These are phyloP conservation scores for Lindbergichthys nudifrons DNA, from an alignment of 2,797 vertebrate species.

Conservation along the genomic window DNA sequence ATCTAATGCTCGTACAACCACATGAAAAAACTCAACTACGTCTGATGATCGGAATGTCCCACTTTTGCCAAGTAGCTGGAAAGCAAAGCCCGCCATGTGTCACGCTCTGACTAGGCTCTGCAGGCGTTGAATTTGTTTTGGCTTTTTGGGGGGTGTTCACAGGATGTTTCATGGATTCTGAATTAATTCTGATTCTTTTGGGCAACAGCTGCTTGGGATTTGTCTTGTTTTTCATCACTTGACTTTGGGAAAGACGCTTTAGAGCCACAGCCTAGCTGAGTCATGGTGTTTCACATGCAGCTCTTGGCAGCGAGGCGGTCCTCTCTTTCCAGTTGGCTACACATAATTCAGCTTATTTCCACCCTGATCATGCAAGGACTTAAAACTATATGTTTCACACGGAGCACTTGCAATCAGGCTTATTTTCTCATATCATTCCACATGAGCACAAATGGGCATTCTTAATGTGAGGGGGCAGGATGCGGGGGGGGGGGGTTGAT, in stretches of 20 bases:
- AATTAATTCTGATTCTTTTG: slow-evolving; percentile 42
- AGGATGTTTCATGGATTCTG: slow-evolving; percentile 44
- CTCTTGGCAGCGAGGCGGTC: slow-evolving; percentile 34
- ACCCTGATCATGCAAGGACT: slow-evolving; percentile 51
- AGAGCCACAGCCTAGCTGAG: slow-evolving; percentile 43
- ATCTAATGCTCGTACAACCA: slow-evolving; percentile 21
- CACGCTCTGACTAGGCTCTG: slow-evolving; percentile 25
- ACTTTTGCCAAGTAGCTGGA: slow-evolving; percentile 55
- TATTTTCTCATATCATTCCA: slow-evolving; percentile 44
- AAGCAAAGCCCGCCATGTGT: slow-evolving; percentile 33
- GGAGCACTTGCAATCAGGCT: slow-evolving; percentile 30
- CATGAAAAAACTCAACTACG: slow-evolving; percentile 29
- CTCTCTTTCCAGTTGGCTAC: slow-evolving; percentile 45
- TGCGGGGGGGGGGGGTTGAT: slow-evolving; percentile 40
- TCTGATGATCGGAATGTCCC: slow-evolving; percentile 68
- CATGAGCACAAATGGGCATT: slow-evolving; percentile 40
- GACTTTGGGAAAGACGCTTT: slow-evolving; percentile 39
- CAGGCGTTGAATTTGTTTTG: slow-evolving; percentile 54
- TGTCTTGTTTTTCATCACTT: slow-evolving; percentile 51
- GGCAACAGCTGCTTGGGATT: slow-evolving; percentile 71
- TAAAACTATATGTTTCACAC: slow-evolving; percentile 34
- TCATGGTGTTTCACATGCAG: slow-evolving; percentile 55
- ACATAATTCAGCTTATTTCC: slow-evolving; percentile 50
- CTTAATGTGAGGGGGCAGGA: slow-evolving; percentile 28
- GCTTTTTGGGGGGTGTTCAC: slow-evolving; percentile 50